These are phyloP conservation scores for Epinephelus coioides DNA, from an alignment of 2,797 vertebrate genomes.

Conservation along the genomic window DNA sequence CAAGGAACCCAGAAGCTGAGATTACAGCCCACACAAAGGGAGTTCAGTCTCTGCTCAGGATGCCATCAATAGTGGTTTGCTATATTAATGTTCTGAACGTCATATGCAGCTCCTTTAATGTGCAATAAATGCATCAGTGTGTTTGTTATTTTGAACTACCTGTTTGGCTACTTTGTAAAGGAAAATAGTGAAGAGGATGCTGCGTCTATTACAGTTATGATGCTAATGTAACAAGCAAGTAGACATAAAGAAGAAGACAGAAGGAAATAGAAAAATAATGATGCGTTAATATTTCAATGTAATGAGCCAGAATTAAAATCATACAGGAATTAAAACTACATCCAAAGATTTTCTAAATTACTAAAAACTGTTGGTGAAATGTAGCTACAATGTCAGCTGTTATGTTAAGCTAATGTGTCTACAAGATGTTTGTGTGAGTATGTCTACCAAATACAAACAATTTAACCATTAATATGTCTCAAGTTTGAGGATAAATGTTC, in stretches of 20 bases:
- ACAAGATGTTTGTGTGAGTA: conserved; percentile 1
- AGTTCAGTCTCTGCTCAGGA: no score
- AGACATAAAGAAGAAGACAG: conserved; percentile 14
- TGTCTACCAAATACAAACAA: neutral
- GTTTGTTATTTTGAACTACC: neutral
- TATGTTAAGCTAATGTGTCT: neutral
- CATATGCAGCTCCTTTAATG: neutral
- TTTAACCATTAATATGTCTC: neutral
- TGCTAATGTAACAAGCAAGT: conserved; percentile 5
- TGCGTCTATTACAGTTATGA: neutral
- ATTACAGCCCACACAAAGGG: no score
- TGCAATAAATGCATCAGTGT: conserved; percentile 18
- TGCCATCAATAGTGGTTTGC: no score
- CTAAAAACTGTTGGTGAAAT: neutral
- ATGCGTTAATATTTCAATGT: conserved; percentile 7
- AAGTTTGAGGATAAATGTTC: neutral
- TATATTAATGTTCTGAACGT: no score
- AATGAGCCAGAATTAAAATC: neutral
- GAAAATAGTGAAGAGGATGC: conserved; percentile 16
- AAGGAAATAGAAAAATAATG: conserved; percentile 8
- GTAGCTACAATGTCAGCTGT: neutral
- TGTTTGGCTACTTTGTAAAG: conserved; percentile 1
- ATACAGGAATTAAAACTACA: neutral
- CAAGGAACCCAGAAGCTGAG: no score
- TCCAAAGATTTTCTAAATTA: neutral